Evolutionary conservation across 1,140 invertebrate genomes (phyloP).

Genomic region (Nautilus pompilius): DNA sequence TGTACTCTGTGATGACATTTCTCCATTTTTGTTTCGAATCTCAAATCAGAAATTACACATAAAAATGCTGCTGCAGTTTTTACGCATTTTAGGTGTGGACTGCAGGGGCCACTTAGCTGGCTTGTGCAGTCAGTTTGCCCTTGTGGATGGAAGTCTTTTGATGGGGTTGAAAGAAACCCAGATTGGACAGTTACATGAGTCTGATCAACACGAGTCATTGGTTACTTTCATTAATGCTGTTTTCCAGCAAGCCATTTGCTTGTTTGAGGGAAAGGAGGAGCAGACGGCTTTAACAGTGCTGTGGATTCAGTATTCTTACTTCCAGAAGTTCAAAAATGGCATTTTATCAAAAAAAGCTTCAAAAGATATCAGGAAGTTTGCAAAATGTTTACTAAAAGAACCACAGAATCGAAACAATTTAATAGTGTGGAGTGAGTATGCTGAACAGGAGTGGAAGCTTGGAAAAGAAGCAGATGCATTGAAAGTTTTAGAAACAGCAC

Average conservation of each 20-base stretch:
- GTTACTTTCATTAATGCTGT: background rate
- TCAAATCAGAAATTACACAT: constrained; percentile 26
- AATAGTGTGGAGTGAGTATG: constrained; percentile 54
- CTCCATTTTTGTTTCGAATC: constrained; percentile 45
- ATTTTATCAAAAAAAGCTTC: constrained; percentile 7
- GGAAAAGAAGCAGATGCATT: constrained; percentile 44
- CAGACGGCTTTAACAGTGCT: constrained; percentile 27
- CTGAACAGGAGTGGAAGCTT: constrained; percentile 39
- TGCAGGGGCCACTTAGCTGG: no score
- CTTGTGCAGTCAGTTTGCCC: no score
- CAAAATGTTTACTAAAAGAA: constrained; percentile 52
- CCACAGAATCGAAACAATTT: constrained; percentile 53
- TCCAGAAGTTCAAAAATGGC: background rate
- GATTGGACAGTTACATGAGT: no score
- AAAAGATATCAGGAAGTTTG: constrained; percentile 50
- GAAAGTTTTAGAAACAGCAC: constrained; percentile 48
- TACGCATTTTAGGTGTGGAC: no score
- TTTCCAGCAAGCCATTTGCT: constrained; percentile 2
- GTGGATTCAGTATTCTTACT: constrained; percentile 21
- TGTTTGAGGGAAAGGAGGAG: no score
- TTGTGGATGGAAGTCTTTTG: no score
- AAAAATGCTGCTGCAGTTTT: no score
- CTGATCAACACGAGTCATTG: no score
- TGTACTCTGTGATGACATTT: constrained; percentile 56
- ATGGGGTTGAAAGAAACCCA: no score